A percentile compares a stretch with the other conserved stretches of the same genome.
Evolutionary conservation across 1,140 invertebrate species (phyloP).

Genomic region (Leucophenga varia): DNA sequence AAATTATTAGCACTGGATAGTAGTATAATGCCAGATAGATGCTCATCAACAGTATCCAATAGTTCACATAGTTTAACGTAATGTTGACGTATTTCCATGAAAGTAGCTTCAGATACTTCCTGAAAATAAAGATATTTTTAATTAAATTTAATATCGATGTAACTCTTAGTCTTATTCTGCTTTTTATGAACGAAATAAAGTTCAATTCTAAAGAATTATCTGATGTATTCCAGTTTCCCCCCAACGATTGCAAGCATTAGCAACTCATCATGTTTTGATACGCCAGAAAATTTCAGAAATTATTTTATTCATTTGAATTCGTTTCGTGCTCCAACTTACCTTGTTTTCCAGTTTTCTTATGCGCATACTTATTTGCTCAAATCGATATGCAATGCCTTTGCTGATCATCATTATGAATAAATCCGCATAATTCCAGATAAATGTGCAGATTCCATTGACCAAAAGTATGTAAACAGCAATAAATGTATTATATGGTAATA

Average conservation of each 20-base stretch:
- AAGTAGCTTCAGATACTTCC: constrained; percentile 60
- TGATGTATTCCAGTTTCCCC: too few species aligned
- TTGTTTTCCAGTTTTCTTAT: constrained; percentile 34
- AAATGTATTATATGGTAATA: constrained; percentile 28
- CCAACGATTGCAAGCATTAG: too few species aligned
- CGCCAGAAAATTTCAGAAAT: too few species aligned
- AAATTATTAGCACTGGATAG: constrained; percentile 71
- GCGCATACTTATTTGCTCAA: constrained; percentile 62
- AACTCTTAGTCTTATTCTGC: too few species aligned
- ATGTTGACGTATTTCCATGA: constrained; percentile 63
- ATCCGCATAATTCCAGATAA: constrained; percentile 70
- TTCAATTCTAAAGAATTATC: too few species aligned
- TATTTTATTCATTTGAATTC: too few species aligned
- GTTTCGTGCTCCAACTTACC: constrained; percentile 58
- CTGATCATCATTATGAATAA: constrained; percentile 66
- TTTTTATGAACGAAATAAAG: too few species aligned
- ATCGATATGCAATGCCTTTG: constrained; percentile 62
- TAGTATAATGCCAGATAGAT: constrained; percentile 64
- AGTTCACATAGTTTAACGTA: constrained; percentile 64
- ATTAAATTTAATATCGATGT: too few species aligned
- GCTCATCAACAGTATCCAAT: constrained; percentile 60
- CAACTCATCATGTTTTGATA: too few species aligned
- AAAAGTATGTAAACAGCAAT: constrained; percentile 28
- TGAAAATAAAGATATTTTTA: constrained; percentile 30
- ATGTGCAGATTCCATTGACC: constrained; percentile 57